Percentiles rank a stretch among this genome's conserved stretches.
phyloP scores from a whole-genome alignment of 2,797 vertebrate genomes.

The Podarcis siculus region DNA sequence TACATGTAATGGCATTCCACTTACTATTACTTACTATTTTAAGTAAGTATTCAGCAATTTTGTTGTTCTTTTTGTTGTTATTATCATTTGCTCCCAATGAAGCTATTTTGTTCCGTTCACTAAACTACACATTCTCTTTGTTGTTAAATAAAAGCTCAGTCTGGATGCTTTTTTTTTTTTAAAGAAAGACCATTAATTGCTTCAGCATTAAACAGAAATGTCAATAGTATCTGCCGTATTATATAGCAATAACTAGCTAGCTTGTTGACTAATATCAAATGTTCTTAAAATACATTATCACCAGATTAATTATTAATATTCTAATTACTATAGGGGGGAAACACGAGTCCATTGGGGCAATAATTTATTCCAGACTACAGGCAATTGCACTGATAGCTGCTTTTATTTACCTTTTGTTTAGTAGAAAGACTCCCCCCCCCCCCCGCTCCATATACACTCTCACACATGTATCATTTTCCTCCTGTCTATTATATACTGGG shows the following conservation, averaged over 20 bases:
- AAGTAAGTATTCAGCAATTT: background rate
- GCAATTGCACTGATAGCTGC: background rate
- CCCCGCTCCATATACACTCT: rapidly evolving
- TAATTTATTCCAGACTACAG: background rate
- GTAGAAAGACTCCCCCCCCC: background rate
- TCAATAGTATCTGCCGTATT: slow-evolving; percentile 3
- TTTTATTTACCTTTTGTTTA: background rate
- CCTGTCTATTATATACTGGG: background rate
- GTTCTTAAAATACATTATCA: background rate
- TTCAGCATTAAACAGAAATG: background rate
- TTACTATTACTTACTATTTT: background rate
- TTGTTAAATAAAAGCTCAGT: background rate
- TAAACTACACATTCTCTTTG: slow-evolving; percentile 5
- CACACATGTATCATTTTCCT: background rate
- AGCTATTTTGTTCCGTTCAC: background rate
- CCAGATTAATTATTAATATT: slow-evolving; percentile 32
- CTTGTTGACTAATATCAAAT: background rate
- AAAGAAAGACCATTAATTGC: slow-evolving; percentile 15
- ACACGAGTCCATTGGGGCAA: background rate
- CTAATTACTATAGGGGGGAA: background rate
- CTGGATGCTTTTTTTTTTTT: background rate
- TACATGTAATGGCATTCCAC: background rate
- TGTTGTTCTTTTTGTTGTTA: background rate
- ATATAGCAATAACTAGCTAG: slow-evolving; percentile 17
- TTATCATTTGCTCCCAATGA: background rate